Conservation (phyloP, 35 echinoderm and acorn worm genomes). For the Chiridota heheva region DNA sequence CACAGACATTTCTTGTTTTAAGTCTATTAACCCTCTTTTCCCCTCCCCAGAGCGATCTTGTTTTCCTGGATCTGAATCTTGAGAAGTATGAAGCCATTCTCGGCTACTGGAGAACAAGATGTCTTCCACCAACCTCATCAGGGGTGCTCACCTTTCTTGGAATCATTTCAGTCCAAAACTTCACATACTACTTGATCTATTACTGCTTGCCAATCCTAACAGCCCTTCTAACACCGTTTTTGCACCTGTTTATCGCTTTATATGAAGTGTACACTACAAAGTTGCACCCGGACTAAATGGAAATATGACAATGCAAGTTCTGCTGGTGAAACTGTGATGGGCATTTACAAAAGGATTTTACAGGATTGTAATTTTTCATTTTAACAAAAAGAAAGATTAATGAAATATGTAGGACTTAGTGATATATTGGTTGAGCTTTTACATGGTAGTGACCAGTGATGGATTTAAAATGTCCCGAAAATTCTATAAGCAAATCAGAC, state of each 20-base stretch:
- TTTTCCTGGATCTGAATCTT: constrained; percentile 62
- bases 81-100: constrained; percentile 59
- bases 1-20: not conserved
- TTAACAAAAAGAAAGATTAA: no score
- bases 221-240: constrained; percentile 65
- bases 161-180: constrained; percentile 54
- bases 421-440: no score
- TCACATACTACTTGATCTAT: constrained; percentile 77
- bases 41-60: constrained; percentile 51
- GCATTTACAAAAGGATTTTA: no score
- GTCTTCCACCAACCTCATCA: constrained; percentile 62
- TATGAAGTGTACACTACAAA: constrained; percentile 63
- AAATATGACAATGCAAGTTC: no score
- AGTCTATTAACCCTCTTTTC: not conserved
- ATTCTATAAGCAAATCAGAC: no score
- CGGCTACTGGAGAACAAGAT: constrained; percentile 59
- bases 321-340: no score
- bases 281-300: not conserved
- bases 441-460: no score
- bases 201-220: constrained; percentile 75
- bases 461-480: no score
- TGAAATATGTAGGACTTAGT: no score
- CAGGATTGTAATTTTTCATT: no score
- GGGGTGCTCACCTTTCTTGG: constrained; percentile 69
- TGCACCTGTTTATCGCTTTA: constrained; percentile 57